Conservation (phyloP, 2,888 invertebrate species). For the Tetragonula carbonaria region DNA sequence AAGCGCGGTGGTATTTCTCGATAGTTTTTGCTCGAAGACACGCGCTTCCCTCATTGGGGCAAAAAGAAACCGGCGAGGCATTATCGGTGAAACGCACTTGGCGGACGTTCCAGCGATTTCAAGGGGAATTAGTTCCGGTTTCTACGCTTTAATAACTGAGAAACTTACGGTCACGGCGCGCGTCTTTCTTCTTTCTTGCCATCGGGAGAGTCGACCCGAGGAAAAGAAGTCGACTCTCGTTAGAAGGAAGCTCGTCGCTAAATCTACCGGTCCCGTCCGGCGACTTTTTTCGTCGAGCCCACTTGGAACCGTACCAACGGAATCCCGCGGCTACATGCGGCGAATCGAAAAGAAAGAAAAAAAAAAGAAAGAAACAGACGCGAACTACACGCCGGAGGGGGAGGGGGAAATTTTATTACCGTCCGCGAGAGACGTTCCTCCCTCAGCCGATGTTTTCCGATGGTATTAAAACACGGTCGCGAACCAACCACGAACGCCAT, state of each 20-base stretch:
- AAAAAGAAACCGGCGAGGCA: neutral
- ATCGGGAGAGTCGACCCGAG: neutral
- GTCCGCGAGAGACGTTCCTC: slow-evolving; percentile 3
- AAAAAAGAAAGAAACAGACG: neutral
- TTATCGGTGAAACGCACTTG: neutral
- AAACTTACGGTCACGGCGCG: neutral
- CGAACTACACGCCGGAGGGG: neutral
- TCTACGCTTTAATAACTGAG: slow-evolving; percentile 32
- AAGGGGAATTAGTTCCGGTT: slow-evolving; percentile 38
- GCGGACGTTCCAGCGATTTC: neutral
- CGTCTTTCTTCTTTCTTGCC: slow-evolving; percentile 20
- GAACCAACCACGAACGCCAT: slow-evolving; percentile 4
- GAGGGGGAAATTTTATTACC: slow-evolving; percentile 52
- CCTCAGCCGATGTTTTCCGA: slow-evolving; percentile 18
- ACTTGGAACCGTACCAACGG: slow-evolving; percentile 63
- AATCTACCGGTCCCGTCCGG: slow-evolving; percentile 49
- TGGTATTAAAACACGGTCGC: slow-evolving; percentile 20
- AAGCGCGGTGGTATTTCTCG: neutral
- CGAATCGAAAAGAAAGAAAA: slow-evolving; percentile 23
- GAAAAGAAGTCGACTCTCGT: neutral
- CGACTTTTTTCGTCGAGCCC: slow-evolving; percentile 47
- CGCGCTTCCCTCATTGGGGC: no score
- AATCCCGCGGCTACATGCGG: slow-evolving; percentile 33
- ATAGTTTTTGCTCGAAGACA: no score
- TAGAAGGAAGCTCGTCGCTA: slow-evolving; percentile 39